Base-by-base conservation (phyloP, 2,113 vertebrate species). In the Oryzias javanicus region DNA sequence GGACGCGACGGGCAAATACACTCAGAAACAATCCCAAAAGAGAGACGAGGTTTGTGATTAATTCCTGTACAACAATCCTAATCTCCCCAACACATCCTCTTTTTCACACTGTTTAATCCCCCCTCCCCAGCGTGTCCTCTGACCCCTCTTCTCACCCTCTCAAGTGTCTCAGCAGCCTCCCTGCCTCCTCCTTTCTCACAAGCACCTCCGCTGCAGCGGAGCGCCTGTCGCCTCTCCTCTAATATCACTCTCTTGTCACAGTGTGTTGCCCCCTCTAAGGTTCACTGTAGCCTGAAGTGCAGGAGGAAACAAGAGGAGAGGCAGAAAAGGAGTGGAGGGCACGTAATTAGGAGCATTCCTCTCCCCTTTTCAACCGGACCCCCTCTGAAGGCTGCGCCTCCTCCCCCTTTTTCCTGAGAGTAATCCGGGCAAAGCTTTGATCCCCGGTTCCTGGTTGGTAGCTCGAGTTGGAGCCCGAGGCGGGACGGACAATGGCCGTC, bases 341-440 rank as follows among this genome's bases (percentile, higher is more conserved):
- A 88, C 87, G 86, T 89, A 89, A 92, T 91, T 90, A 91, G 91
- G 89, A 87, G 83, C 88, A 91, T 92, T 93, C 93, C 93, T 90
- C 88, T 76, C 82, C 85, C 82, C 88, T 87, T 91, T 91, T 90
- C 86, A 86, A 89, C 58, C 75, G 76, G 72, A 67, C 75, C 60
- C 60, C 72, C 49, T 64, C 80, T 55, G 6, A 74, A 67, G 24
- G 73, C 20, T 55, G 79, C 82, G 63, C 81, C 87, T 78, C 84
- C 79, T 85, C 68, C 77, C 82, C 62, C 75, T 78, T 76, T 88
- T 79, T 74, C 17, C 59, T 70, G 47, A 74, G 82, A 70, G 70
- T 90, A 92, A 94, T 91, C 89, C 89, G 61, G 66, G 68, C 48
- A 50, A 68, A 80, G 79, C 92, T 93, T 94, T 95, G 92, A 94